These are phyloP conservation scores for Hyposoter dolosus DNA, from an alignment of 2,888 invertebrate species.

Conservation along the genomic window DNA sequence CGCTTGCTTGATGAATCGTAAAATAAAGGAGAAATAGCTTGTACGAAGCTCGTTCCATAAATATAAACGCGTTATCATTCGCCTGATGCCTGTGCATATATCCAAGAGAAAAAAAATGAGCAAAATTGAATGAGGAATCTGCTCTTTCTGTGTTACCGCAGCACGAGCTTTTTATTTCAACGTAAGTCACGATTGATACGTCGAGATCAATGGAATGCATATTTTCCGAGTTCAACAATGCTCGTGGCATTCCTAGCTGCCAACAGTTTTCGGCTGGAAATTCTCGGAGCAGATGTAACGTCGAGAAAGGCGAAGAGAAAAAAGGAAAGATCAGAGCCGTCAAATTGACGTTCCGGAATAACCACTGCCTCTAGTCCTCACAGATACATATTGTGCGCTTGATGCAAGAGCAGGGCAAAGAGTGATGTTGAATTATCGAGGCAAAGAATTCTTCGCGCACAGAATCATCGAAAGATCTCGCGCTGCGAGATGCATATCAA, in stretches of 20 bases:
- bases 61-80: constrained; percentile 20
- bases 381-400: not conserved
- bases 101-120: constrained; percentile 7
- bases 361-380: constrained; percentile 4
- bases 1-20: constrained; percentile 28
- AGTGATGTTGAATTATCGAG: constrained; percentile 63
- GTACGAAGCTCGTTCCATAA: constrained; percentile 10
- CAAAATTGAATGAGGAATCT: not conserved
- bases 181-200: constrained; percentile 47
- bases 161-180: constrained; percentile 9
- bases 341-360: constrained; percentile 52
- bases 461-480: constrained; percentile 45
- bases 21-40: constrained; percentile 50
- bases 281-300: constrained; percentile 32
- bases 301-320: not conserved
- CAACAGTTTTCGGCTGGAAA: constrained; percentile 60
- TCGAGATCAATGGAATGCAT: constrained; percentile 53
- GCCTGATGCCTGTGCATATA: constrained; percentile 5
- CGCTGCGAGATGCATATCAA: constrained; percentile 55
- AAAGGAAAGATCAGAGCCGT: constrained; percentile 27
- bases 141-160: not conserved
- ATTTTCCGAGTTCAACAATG: constrained; percentile 39
- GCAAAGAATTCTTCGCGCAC: constrained; percentile 39
- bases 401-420: constrained; percentile 56
- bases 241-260: constrained; percentile 47